Base-by-base conservation (phyloP, 2,113 vertebrate species). In the Gymnogyps californianus region DNA sequence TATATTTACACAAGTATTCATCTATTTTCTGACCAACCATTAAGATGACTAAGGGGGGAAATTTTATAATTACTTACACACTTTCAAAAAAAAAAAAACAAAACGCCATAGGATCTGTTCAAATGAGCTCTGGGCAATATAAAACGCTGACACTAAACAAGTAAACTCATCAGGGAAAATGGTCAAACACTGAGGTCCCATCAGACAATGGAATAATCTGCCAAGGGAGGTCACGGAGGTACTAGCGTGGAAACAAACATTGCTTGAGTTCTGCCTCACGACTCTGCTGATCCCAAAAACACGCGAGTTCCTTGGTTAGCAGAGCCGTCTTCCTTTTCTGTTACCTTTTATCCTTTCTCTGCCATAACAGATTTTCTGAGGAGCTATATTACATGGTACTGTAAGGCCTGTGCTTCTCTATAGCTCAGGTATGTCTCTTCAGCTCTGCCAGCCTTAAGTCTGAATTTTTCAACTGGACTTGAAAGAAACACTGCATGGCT, bases 11-110 rank as follows among this genome's bases (percentile, higher is more conserved):
- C 32, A 78, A 38, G 15, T 74, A 49, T 80, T 66, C 38, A 70
- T 65, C 95, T 97, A 80, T 96, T 96, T 97, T 95, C 94, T 97
- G 96, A 95, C 93, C 65, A 91, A 65, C 62, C 3, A 1, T 59
- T 85, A 67, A 78, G 95, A 95, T 97, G 84, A 95, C 95, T 95
- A 97, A 95, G 91, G 96, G 96, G 91, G 96, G 93, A 96, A 87
- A 66, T 64, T 83, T 90, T 88, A 11, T 51, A 42, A 70, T 31
- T 16, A 44, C 32, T 92, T 58, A 65, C 11, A 47, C 13, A 54
- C 21, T 79, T 79, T 34, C 3, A 36, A 46, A 55, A 83, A 70
- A 66, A 78, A 32, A 57, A 82, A 89, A 47, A 69, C 32, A 38
- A 61, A 38, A 54, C n/a, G 31, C 21, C 24, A 13, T n/a, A 62